Conservation (phyloP, 1,140 invertebrate genomes). For the Conus betulinus region DNA sequence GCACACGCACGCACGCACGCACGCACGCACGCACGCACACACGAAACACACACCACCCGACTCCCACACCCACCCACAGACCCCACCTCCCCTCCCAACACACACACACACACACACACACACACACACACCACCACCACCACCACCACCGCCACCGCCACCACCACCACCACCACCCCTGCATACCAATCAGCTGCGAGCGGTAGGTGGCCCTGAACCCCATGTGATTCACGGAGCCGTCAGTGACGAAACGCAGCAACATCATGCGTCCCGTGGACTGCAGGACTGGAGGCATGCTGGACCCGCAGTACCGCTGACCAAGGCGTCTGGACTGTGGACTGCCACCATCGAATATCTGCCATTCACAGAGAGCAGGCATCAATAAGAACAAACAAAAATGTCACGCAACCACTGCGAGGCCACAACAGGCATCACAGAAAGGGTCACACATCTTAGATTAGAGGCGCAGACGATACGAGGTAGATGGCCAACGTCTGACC, state of each 20-base stretch:
- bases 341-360: slow-evolving; percentile 71
- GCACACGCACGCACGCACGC: neutral
- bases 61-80: neutral
- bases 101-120: neutral
- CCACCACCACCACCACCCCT: neutral
- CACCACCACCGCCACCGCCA: neutral
- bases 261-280: slow-evolving; percentile 92
- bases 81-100: neutral
- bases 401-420: neutral
- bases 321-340: slow-evolving; percentile 81
- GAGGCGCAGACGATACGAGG: no score
- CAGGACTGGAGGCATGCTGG: slow-evolving; percentile 91
- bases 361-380: neutral
- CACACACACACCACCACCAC: neutral
- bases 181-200: neutral
- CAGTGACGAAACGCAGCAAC: slow-evolving; percentile 96
- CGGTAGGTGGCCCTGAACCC: slow-evolving; percentile 92
- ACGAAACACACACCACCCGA: neutral
- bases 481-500: no score
- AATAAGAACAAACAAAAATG: slow-evolving; percentile 7
- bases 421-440: neutral
- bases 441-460: no score
- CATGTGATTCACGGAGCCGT: slow-evolving; percentile 91
- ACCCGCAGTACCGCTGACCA: slow-evolving; percentile 92
- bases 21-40: neutral